These are phyloP conservation scores for Tursiops truncatus DNA, from an alignment of 2,113 vertebrate species.

Conservation along the genomic window DNA sequence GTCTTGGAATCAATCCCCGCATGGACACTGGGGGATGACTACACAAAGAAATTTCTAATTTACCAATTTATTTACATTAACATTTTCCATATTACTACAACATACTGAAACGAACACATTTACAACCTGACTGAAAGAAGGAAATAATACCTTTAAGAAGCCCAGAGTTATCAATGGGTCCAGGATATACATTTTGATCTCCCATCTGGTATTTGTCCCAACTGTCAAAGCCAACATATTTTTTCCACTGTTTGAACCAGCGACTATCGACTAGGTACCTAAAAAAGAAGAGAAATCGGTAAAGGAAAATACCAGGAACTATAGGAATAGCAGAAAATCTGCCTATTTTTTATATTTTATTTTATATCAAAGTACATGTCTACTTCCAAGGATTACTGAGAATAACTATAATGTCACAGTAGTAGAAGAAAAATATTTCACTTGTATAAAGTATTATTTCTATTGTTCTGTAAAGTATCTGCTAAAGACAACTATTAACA, in stretches of 20 bases:
- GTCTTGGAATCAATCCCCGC: not conserved
- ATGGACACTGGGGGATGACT: not conserved
- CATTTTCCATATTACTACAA: not conserved
- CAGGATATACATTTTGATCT: slow-evolving; percentile 98
- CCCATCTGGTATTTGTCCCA: slow-evolving; percentile 99
- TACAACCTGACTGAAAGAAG: slow-evolving; percentile 38
- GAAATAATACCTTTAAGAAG: slow-evolving; percentile 93
- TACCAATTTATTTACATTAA: not conserved
- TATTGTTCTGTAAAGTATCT: slow-evolving; percentile 30
- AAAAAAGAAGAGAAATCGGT: slow-evolving; percentile 68
- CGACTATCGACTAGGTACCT: slow-evolving; percentile 99
- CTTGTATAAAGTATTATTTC: slow-evolving; percentile 34
- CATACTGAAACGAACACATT: not conserved
- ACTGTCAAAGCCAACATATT: slow-evolving; percentile 99
- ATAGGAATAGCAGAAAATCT: not conserved
- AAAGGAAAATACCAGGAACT: slow-evolving; percentile 51
- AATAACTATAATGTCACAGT: not conserved
- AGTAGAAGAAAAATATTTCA: slow-evolving; percentile 35
- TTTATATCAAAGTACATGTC: not conserved
- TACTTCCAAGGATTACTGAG: slow-evolving; percentile 20
- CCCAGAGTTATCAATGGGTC: slow-evolving; percentile 97
- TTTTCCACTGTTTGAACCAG: slow-evolving; percentile 99
- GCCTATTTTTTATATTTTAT: slow-evolving; percentile 22
- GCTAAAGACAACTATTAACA: not conserved
- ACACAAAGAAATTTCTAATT: slow-evolving; percentile 27